These are phyloP conservation scores for Tetrao urogallus DNA, from an alignment of 2,113 vertebrate genomes.

Conservation along the genomic window DNA sequence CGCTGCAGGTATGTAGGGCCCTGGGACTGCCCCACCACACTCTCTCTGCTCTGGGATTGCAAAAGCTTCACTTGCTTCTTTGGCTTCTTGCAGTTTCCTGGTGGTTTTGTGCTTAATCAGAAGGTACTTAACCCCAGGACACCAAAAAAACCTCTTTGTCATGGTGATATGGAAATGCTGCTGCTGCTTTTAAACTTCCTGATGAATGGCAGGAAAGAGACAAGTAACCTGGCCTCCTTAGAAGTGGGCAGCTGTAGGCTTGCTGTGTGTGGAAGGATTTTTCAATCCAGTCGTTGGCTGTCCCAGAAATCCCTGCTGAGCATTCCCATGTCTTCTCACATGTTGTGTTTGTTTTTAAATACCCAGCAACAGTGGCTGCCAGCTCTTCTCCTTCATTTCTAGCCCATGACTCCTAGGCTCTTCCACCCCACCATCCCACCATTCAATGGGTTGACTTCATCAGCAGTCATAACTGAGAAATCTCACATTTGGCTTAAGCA, in stretches of 20 bases:
- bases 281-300: not conserved
- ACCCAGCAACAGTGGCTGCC: not conserved
- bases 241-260: not conserved
- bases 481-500: not conserved
- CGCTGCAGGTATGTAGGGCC: slow-evolving; percentile 91
- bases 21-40: slow-evolving; percentile 21
- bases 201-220: not conserved
- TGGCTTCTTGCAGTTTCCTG: not conserved
- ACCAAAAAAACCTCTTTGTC: not conserved
- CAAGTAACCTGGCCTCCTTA: not conserved
- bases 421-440: not conserved
- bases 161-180: accelerated
- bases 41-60: not conserved
- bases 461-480: not conserved
- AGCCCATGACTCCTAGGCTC: not conserved
- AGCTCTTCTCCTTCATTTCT: not conserved
- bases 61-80: not conserved
- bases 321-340: not conserved
- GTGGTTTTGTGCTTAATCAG: not conserved
- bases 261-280: not conserved
- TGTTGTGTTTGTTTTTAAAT: not conserved
- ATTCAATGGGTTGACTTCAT: not conserved
- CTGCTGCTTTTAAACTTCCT: not conserved
- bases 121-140: not conserved
- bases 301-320: not conserved